Conservation (phyloP, 2,888 invertebrate genomes). For the Hirtodrosophila confusa region DNA sequence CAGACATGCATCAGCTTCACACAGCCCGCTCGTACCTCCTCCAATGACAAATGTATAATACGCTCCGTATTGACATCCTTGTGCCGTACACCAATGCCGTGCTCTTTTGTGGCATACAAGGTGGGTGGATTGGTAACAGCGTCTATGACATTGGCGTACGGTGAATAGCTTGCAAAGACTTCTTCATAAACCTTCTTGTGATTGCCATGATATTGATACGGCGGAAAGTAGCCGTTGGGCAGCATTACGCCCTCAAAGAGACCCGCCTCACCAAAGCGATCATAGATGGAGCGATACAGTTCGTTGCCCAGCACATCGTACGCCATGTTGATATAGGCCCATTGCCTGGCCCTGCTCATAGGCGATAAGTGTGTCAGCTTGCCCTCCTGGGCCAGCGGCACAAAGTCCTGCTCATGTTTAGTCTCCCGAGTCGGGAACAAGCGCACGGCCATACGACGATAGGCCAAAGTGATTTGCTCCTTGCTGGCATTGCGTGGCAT, state of each 20-base stretch:
- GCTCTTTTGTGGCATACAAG: constrained; percentile 87
- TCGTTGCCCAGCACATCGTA: constrained; percentile 89
- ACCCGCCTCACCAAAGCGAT: constrained; percentile 95
- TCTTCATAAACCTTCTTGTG: constrained; percentile 89
- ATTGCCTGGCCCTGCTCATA: constrained; percentile 70
- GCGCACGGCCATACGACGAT: constrained; percentile 85
- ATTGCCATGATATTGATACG: constrained; percentile 93
- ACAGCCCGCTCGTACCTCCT: constrained; percentile 89
- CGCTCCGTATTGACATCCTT: constrained; percentile 87
- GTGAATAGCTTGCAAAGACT: constrained; percentile 93
- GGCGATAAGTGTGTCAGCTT: constrained; percentile 72
- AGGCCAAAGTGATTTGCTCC: constrained; percentile 90
- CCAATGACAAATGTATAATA: constrained; percentile 86
- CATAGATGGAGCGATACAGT: constrained; percentile 90
- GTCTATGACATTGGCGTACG: constrained; percentile 91
- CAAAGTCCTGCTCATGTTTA: constrained; percentile 86
- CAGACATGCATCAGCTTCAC: constrained; percentile 94
- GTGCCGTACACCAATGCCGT: constrained; percentile 87
- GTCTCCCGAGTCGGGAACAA: constrained; percentile 85
- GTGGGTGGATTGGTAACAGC: constrained; percentile 87
- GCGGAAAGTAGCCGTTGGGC: constrained; percentile 88
- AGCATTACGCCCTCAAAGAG: constrained; percentile 91
- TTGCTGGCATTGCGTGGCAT: constrained; percentile 88
- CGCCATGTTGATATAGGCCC: constrained; percentile 88
- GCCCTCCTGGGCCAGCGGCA: constrained; percentile 78